Evolutionary conservation across 2,888 invertebrate species (phyloP), one percentile per base, ranked within the genome.

Genomic region (Drosophila paranaensis): DNA sequence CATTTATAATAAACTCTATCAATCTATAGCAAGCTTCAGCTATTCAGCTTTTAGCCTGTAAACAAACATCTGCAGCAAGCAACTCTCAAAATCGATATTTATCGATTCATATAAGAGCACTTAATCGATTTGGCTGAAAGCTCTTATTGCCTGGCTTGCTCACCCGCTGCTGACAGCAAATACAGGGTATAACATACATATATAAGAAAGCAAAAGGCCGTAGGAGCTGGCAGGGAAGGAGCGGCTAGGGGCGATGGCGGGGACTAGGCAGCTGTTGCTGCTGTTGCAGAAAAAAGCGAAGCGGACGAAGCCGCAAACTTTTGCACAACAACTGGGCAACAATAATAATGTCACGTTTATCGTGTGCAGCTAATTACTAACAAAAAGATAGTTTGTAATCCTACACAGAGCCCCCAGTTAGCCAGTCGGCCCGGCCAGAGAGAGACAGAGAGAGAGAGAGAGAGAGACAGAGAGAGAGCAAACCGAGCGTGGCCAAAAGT

Each of bases 291-390:
- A 13, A 27, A 61, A 58, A 48, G 45, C 56, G 54, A 64, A 69
- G 60, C 54, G 43, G 46, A 56, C n/a, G n/a, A n/a, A 60, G 56
- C 70, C 60, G 45, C 50, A 72, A 88, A 85, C 65, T 74, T 84
- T 82, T 71, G 83, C 85, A 78, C 76, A 82, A 81, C 82, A 77
- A 79, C 79, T 79, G 79, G 72, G 77, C 85, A 84, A 85, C 85
- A 85, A 85, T 85, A 87, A 85, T 87, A 87, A 87, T 89, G 87
- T 87, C 87, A 87, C 87, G 87, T 87, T 88, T 89, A 88, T 88
- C 89, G 87, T 88, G 87, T 88, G 89, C 88, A 89, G 84, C 87
- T 88, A 88, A 88, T 88, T 88, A 88, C 87, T 85, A 89, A 86
- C 86, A 86, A 83, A 86, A 86, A 86, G 86, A 86, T 90, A 88